Evolutionary conservation across 2,797 vertebrate species (phyloP).

Genomic region (Triplophysa yarkandensis): DNA sequence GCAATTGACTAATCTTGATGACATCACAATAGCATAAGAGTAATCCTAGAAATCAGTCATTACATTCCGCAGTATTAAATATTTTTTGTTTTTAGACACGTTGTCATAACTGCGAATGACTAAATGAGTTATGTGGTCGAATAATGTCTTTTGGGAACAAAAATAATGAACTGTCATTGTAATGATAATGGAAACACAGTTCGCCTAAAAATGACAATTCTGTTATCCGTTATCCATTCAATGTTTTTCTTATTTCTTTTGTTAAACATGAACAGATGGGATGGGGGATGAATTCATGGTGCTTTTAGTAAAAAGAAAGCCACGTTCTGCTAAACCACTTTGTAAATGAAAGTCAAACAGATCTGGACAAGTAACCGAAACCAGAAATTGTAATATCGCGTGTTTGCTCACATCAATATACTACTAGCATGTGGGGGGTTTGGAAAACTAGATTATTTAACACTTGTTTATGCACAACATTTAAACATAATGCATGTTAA

Average conservation of each 20-base stretch:
- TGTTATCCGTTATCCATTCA: not conserved
- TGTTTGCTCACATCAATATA: not conserved
- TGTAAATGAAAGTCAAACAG: not conserved
- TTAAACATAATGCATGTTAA: slow-evolving; percentile 9
- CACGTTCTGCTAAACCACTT: not conserved
- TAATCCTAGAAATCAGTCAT: not conserved
- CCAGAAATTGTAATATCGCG: not conserved
- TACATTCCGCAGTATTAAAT: not conserved
- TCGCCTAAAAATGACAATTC: not conserved
- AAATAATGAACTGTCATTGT: not conserved
- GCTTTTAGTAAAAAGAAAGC: no score
- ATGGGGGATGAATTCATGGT: not conserved
- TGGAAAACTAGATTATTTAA: not conserved
- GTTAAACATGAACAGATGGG: not conserved
- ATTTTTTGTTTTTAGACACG: not conserved
- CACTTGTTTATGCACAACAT: not conserved
- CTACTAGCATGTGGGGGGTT: not conserved
- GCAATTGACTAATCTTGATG: slow-evolving; percentile 1
- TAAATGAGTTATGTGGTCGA: slow-evolving; percentile 11
- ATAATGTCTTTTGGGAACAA: not conserved
- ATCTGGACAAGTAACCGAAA: not conserved
- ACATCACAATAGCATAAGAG: not conserved
- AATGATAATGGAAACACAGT: not conserved
- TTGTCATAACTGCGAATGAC: not conserved
- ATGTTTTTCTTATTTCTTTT: not conserved